Conservation (phyloP, 2,113 vertebrate genomes). For the Rhinolophus sinicus region DNA sequence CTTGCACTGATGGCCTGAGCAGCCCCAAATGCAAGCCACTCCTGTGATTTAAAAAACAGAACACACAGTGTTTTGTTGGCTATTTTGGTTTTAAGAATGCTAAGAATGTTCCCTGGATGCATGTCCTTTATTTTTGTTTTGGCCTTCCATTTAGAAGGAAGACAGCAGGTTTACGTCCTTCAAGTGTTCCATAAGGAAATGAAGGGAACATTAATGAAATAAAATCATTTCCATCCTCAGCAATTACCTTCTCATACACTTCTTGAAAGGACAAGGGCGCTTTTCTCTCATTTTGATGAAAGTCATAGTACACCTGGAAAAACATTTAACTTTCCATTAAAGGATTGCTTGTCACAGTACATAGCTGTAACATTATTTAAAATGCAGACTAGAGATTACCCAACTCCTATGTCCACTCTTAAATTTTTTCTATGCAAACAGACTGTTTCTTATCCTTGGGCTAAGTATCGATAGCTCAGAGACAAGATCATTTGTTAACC, state of each 20-base stretch:
- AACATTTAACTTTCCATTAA: constrained; percentile 62
- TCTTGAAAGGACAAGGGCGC: not conserved
- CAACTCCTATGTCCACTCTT: constrained; percentile 20
- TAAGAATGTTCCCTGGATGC: not conserved
- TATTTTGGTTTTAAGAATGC: not conserved
- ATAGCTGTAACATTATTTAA: constrained; percentile 69
- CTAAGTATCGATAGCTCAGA: not conserved
- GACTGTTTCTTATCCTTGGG: not conserved
- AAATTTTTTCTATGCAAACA: not conserved
- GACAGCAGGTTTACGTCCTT: not conserved
- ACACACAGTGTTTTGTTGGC: not conserved
- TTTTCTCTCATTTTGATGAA: constrained; percentile 63
- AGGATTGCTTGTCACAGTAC: constrained; percentile 66
- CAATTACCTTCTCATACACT: not conserved
- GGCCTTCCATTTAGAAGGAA: not conserved
- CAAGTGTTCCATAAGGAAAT: not conserved
- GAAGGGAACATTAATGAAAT: not conserved
- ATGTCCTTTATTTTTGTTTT: not conserved
- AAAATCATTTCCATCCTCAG: not conserved
- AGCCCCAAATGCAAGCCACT: too few relatives aligned
- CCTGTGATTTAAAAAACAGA: not conserved
- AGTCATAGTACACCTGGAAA: constrained; percentile 50
- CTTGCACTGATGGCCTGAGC: not conserved
- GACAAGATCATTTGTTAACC: not conserved
- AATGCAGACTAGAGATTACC: not conserved